These are phyloP conservation scores for Halyomorpha halys DNA, from an alignment of 1,140 invertebrate species.

Conservation along the genomic window DNA sequence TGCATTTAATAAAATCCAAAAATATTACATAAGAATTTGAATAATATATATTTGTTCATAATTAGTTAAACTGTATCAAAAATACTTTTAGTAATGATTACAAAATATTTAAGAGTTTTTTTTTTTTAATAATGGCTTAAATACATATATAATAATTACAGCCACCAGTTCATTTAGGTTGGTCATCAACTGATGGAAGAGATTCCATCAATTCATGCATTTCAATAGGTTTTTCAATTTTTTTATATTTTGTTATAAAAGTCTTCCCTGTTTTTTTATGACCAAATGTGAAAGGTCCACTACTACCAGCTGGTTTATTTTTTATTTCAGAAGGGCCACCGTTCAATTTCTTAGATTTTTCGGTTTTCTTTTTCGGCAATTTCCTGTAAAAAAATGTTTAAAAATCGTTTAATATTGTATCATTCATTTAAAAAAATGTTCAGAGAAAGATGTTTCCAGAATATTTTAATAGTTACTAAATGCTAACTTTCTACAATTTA, in stretches of 20 bases:
- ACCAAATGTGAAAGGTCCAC: constrained; percentile 1
- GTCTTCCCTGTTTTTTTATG: not conserved
- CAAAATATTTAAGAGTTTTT: too few relatives aligned
- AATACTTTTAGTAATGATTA: too few relatives aligned
- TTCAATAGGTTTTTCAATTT: constrained; percentile 16
- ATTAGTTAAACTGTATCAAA: too few relatives aligned
- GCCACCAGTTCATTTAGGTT: too few relatives aligned
- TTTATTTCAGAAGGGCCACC: not conserved
- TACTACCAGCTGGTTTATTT: not conserved
- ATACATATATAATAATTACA: too few relatives aligned
- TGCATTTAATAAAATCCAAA: too few relatives aligned
- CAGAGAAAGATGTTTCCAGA: not conserved
- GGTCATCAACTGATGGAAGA: constrained; percentile 4
- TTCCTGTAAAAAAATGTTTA: not conserved
- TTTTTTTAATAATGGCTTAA: too few relatives aligned
- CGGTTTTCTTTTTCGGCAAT: not conserved
- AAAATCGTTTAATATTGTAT: not conserved
- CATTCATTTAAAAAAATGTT: not conserved
- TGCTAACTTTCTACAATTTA: not conserved
- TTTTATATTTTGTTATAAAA: not conserved
- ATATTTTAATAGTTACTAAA: not conserved
- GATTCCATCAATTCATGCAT: constrained; percentile 19
- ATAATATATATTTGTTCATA: too few relatives aligned
- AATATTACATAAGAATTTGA: too few relatives aligned
- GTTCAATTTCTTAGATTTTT: not conserved